Conservation (phyloP, 2,113 vertebrate genomes). For the Podocnemis expansa region DNA sequence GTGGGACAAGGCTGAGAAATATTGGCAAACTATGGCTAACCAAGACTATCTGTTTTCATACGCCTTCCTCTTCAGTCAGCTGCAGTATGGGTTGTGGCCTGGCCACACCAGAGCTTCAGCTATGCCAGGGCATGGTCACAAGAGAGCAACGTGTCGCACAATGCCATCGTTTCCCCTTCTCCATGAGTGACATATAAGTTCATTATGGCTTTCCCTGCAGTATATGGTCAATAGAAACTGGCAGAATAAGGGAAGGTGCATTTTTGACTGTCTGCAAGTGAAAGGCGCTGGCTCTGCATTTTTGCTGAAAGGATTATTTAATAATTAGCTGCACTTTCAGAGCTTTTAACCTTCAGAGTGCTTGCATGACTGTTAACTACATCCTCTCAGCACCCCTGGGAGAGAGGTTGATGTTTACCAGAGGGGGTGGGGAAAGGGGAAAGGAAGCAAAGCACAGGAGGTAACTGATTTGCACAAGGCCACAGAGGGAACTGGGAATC, state of each 20-base stretch:
- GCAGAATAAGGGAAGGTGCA: background rate
- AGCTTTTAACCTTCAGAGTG: background rate
- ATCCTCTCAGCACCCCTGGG: background rate
- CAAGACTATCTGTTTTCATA: fast-evolving
- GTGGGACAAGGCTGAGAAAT: background rate
- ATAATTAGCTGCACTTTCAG: background rate
- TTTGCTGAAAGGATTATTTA: background rate
- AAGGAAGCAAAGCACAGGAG: background rate
- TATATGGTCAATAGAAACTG: background rate
- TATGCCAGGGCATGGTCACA: background rate
- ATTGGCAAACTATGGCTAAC: background rate
- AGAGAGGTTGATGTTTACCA: too few relatives aligned
- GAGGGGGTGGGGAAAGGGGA: background rate
- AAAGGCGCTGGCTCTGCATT: background rate
- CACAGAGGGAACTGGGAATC: background rate
- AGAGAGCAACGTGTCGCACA: background rate
- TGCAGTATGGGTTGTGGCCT: background rate
- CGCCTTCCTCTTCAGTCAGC: background rate
- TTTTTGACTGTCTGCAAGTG: background rate
- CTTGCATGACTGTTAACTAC: background rate
- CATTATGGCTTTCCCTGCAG: background rate
- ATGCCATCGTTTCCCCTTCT: background rate
- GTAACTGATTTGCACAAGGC: background rate
- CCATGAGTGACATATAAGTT: background rate
- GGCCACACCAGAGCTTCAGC: background rate